Evolutionary conservation across 2,888 invertebrate species (phyloP), one percentile per base, ranked within the genome.

Genomic region (Drosophila austrosaltans): DNA sequence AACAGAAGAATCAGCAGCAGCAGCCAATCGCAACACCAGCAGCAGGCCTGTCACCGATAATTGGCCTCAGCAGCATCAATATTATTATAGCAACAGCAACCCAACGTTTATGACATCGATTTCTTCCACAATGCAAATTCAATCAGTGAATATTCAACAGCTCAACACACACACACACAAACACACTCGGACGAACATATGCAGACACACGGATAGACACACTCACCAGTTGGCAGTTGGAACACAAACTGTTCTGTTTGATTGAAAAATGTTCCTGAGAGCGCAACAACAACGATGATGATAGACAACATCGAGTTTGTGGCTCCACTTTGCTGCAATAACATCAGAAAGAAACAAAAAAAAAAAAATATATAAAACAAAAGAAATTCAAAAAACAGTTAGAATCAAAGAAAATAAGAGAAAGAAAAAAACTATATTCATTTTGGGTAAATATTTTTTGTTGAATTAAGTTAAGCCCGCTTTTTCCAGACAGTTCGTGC

Each of bases 81-180:
- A 62, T 36, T 36, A 36, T 36, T 32, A 66, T 69, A 69, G 54
- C 63, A 59, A 59, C 64, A 72, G 42, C 28, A 82, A 81, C 82
- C 82, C 84, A 87, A 82, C 82, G 85, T 82, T 77, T 77, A 78
- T 66, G 74, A 76, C 82, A 82, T 81, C 82, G 75, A 84, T 76
- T 81, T 77, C 87, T 84, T 84, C 87, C 87, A 77, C 85, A 82
- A 79, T 69, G 75, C 79, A 82, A 85, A 72, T 36, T 36, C 81
- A 87, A 79, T 76, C 75, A 79, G 74, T 72, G 66, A 44, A 79
- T 63, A 74, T 79, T 75, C 74, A 72, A 62, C 67, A 69, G 63
- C 56, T 57, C 63, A 69, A 68, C 58, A 69, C 72, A 54, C 54
- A 57, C 39, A 30, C 25, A 62, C 56, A 70, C 56, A 63, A 39